A percentile compares a stretch with the other conserved stretches of the same genome.
Evolutionary conservation across 2,797 vertebrate species (phyloP).

Genomic region (Cirrhinus molitorella): DNA sequence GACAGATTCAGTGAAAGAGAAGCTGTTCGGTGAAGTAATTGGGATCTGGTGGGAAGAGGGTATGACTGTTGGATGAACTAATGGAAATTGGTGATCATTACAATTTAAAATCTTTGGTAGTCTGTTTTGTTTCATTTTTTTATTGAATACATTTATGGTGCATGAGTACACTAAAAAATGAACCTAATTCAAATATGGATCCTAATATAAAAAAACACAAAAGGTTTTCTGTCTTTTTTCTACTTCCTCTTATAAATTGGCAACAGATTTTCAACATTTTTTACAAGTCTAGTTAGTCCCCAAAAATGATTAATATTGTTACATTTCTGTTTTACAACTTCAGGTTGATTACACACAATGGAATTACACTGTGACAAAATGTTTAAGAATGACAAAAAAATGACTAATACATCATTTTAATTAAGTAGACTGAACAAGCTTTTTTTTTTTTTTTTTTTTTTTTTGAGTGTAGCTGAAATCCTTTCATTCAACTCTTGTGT

Average conservation of each 20-base stretch:
- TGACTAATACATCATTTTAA: background rate
- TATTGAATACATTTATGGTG: background rate
- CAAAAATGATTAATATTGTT: background rate
- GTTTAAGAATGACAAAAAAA: background rate
- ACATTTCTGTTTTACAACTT: background rate
- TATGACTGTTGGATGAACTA: background rate
- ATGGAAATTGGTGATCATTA: background rate
- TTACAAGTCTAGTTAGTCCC: background rate
- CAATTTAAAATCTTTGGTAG: background rate
- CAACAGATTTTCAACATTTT: background rate
- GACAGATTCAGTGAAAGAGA: conserved; percentile 1
- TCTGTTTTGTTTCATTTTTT: background rate
- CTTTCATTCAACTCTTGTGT: background rate
- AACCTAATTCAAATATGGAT: background rate
- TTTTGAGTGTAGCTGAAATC: background rate
- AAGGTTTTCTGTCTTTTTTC: background rate
- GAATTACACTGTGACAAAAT: background rate
- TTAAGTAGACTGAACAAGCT: background rate
- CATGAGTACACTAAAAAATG: background rate
- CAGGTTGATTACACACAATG: background rate
- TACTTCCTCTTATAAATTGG: too few species aligned
- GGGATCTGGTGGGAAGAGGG: background rate
- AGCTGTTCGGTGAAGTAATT: conserved; percentile 9
- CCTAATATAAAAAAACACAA: background rate
- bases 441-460: background rate